phyloP scores from a whole-genome alignment of 1,140 invertebrate species.

The Caenorhabditis brenneri region DNA sequence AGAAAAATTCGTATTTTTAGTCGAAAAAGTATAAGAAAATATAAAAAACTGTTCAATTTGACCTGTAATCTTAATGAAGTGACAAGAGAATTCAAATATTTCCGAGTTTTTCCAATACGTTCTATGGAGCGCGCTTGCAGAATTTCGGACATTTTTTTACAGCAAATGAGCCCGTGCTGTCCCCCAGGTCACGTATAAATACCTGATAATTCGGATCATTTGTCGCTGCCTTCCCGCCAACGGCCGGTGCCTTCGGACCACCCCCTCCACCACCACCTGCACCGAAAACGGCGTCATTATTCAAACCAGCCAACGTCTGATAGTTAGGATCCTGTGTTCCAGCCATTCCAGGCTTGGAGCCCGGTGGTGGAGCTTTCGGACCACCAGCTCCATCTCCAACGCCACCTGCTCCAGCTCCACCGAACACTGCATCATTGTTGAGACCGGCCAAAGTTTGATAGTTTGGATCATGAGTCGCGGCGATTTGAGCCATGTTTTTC shows the following conservation, averaged over 20 bases:
- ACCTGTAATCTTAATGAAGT: too few species aligned
- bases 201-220: constrained; percentile 38
- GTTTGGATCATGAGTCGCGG: background rate
- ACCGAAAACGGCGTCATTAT: background rate
- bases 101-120: too few species aligned
- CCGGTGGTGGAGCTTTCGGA: too few species aligned
- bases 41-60: too few species aligned
- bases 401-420: too few species aligned
- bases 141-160: too few species aligned
- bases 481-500: background rate
- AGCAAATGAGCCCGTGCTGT: background rate
- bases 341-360: background rate
- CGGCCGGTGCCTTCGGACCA: background rate
- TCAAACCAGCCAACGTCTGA: constrained; percentile 36
- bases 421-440: background rate
- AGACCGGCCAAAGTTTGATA: background rate
- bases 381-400: too few species aligned
- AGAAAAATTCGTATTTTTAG: too few species aligned
- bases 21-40: too few species aligned
- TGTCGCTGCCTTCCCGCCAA: background rate
- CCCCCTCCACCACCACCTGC: background rate
- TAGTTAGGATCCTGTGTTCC: constrained; percentile 19
- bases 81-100: too few species aligned
- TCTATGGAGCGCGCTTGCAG: too few species aligned
- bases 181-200: background rate